Base-by-base conservation (phyloP, 2,888 invertebrate species). In the Euzetes globulus region DNA sequence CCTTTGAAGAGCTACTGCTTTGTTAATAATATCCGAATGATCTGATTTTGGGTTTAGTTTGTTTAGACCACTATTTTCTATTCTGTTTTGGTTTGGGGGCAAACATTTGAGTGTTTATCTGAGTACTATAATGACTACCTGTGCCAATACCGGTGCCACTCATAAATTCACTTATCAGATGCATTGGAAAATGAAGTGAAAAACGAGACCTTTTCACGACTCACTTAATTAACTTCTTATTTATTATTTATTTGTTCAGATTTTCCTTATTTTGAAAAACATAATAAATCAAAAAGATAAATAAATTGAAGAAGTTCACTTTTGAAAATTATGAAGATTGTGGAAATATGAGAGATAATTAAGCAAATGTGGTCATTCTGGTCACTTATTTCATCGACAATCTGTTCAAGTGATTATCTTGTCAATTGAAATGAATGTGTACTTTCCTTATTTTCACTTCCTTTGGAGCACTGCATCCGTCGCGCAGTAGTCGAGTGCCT, bases 151-250 rank as follows among this genome's bases (percentile, higher is more conserved):
- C 13, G n/a, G 6, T 4, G 3, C 50, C n/a, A 50, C 5, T 13
- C n/a, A 50, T 19, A 58, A 25, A 33, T 1, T 17, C 6, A 41
- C 45, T 68, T 68, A 68, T 68, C 68, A 41, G 68, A 19, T 65
- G 37, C 17, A 29, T 60, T 60, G 3, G 45, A 68, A 68, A 45
- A 68, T 45, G 41, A 68, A 68, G 68, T 68, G 68, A 65, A 68
- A 68, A 68, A 68, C 68, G 68, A 68, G 41, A 68, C 22, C 45
- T 37, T 37, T 68, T 68, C 45, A 45, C 41, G 68, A 68, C 45
- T 65, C 65, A 65, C 37, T 68, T 68, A 68, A 68, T 45, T 68
- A 68, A 17, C 5, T 63, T n/a, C 29, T 27, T 63, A 1, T 60
- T 33, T 29, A 1, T 33, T 11, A n/a, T 22, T 17, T 63, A 29